phyloP scores from a whole-genome alignment of 2,888 invertebrate genomes.

The Eurois occulta region DNA sequence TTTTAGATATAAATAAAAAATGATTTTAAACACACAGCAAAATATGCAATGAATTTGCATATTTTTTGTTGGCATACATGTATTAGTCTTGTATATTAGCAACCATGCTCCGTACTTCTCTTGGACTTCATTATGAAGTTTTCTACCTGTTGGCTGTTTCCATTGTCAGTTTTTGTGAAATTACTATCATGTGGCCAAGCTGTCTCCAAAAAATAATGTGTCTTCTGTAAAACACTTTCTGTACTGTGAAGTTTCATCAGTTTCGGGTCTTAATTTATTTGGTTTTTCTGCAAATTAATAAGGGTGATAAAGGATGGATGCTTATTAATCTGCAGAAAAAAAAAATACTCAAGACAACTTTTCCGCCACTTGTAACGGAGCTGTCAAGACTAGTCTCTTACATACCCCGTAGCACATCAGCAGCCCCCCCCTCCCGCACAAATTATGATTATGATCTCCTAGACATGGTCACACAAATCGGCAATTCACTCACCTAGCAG shows the following conservation, averaged over 20 bases:
- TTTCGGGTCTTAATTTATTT: not conserved
- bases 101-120: not conserved
- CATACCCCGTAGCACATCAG: not conserved
- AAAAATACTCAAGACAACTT: no score
- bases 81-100: not conserved
- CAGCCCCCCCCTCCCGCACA: not conserved
- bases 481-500: slow-evolving; percentile 52
- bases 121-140: not conserved
- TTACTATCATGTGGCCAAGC: no score
- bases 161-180: not conserved
- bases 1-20: slow-evolving; percentile 13
- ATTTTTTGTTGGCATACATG: slow-evolving; percentile 4
- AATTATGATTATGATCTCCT: not conserved
- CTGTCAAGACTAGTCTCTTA: not conserved
- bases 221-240: not conserved
- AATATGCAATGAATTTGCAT: slow-evolving; percentile 1
- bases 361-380: not conserved
- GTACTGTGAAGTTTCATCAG: not conserved
- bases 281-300: not conserved
- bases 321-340: no score
- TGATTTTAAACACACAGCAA: no score
- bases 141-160: not conserved
- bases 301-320: no score
- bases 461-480: not conserved
- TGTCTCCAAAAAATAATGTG: not conserved